Evolutionary conservation across 2,797 vertebrate species (phyloP).

Genomic region (Centroberyx gerrardi): DNA sequence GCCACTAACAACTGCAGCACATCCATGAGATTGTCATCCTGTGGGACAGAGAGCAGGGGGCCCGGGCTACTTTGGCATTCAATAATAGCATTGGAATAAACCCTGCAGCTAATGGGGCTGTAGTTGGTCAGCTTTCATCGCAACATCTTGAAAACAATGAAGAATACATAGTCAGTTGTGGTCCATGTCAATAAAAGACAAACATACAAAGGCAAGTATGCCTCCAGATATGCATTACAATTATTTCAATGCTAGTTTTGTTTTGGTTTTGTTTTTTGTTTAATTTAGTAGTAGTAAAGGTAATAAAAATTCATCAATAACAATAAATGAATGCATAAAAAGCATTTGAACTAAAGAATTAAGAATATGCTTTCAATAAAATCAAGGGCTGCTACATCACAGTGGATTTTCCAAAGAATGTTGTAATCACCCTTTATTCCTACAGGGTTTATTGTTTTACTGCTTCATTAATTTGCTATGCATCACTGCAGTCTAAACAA

Average conservation of each 20-base stretch:
- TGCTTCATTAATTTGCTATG: slow-evolving; percentile 63
- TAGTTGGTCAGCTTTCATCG: not conserved
- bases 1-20: slow-evolving; percentile 97
- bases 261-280: not conserved
- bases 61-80: not conserved
- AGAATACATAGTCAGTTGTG: not conserved
- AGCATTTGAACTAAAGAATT: slow-evolving; percentile 30
- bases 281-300: not conserved
- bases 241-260: too few species aligned
- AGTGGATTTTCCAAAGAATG: slow-evolving; percentile 29
- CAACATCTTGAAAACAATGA: slow-evolving; percentile 1
- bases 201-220: not conserved
- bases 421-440: slow-evolving; percentile 46
- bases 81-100: slow-evolving; percentile 4
- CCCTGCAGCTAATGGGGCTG: not conserved
- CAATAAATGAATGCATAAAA: slow-evolving; percentile 38
- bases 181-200: not conserved
- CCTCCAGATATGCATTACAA: not conserved
- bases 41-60: slow-evolving; percentile 17
- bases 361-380: slow-evolving; percentile 34
- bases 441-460: slow-evolving; percentile 48
- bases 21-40: slow-evolving; percentile 99
- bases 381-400: slow-evolving; percentile 36
- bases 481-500: slow-evolving; percentile 69
- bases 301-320: not conserved